These are phyloP conservation scores for Catostomus latipinnis DNA, from an alignment of 2,797 vertebrate genomes.

Conservation along the genomic window DNA sequence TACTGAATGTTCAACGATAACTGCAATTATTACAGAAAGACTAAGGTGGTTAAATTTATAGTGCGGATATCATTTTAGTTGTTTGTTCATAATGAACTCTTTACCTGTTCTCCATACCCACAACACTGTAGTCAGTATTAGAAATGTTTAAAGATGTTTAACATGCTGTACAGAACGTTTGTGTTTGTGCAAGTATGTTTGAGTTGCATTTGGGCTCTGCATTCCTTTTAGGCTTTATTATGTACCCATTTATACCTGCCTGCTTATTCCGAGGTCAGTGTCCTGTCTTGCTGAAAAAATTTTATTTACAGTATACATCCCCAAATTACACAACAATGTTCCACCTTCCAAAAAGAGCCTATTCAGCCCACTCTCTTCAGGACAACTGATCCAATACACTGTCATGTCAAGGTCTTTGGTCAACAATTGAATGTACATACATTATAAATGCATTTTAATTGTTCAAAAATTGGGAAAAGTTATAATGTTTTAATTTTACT, in stretches of 20 bases:
- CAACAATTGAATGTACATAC: slow-evolving; percentile 17
- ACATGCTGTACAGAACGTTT: slow-evolving; percentile 39
- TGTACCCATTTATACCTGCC: slow-evolving; percentile 1
- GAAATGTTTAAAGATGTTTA: slow-evolving; percentile 33
- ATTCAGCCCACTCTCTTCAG: neutral
- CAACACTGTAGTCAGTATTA: slow-evolving; percentile 29
- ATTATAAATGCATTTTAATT: neutral
- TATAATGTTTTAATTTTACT: neutral
- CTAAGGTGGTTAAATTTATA: slow-evolving; percentile 74
- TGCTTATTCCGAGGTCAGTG: neutral
- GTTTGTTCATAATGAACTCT: slow-evolving; percentile 54
- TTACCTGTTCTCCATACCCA: neutral
- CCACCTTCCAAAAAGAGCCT: neutral
- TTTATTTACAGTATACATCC: neutral
- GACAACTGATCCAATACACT: neutral
- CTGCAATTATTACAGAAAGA: slow-evolving; percentile 71
- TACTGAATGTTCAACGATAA: slow-evolving; percentile 74
- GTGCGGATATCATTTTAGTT: slow-evolving; percentile 69
- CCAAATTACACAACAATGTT: neutral
- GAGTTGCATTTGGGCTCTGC: slow-evolving; percentile 4
- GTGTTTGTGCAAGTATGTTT: slow-evolving; percentile 18
- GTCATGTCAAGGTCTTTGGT: slow-evolving; percentile 4
- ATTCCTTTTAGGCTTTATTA: slow-evolving; percentile 13
- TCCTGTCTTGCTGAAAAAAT: slow-evolving; percentile 24
- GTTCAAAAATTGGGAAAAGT: neutral